Conservation (phyloP, 2,113 vertebrate species). For the Manacus vitellinus region DNA sequence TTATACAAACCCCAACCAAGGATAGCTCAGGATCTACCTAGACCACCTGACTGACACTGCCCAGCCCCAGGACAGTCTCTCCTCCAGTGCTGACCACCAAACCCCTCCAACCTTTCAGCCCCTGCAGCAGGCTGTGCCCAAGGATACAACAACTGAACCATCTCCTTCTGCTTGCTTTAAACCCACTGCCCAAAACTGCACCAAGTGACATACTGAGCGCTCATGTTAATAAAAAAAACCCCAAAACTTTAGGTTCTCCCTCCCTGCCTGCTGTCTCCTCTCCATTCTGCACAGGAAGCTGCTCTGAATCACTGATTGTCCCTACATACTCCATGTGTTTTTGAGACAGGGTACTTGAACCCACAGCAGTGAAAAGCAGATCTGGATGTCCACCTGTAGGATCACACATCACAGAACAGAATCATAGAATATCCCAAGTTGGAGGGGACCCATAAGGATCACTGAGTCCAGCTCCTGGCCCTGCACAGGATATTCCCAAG, state of each 20-base stretch:
- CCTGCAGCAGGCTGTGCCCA: background rate
- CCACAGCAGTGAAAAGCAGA: background rate
- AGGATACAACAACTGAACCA: background rate
- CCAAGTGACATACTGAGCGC: background rate
- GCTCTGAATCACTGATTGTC: background rate
- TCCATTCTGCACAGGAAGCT: background rate
- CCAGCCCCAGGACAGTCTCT: background rate
- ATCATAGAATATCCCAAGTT: background rate
- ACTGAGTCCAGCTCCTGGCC: background rate
- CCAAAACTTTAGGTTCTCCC: accelerated
- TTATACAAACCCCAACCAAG: background rate
- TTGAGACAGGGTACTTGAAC: background rate
- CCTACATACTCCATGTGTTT: background rate
- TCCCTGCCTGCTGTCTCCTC: background rate
- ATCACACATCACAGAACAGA: background rate
- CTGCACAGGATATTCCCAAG: background rate
- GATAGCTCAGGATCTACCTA: background rate
- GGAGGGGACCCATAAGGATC: background rate
- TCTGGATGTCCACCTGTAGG: background rate
- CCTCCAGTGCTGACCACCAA: background rate
- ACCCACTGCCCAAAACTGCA: background rate
- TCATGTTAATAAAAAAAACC: accelerated
- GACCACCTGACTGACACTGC: accelerated
- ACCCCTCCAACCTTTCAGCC: background rate
- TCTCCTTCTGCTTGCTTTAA: background rate